A percentile compares a stretch with the other conserved stretches of the same genome.
phyloP scores from a whole-genome alignment of 2,888 invertebrate species.

The Antitype chi region DNA sequence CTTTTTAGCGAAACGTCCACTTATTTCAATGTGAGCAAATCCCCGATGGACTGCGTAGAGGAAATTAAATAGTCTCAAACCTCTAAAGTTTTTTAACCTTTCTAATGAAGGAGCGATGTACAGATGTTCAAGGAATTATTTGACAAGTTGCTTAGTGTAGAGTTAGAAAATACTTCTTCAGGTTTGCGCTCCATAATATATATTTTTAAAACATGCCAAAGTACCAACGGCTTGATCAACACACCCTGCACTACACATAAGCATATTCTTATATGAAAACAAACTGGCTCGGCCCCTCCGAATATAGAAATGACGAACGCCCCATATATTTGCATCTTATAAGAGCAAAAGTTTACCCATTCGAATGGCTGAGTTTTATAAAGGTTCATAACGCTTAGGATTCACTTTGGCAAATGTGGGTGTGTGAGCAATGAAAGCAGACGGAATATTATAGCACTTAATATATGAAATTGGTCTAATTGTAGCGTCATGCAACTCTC shows the following conservation, averaged over 20 bases:
- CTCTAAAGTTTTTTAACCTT: conserved; percentile 40
- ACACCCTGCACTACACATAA: conserved; percentile 22
- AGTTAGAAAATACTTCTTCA: not conserved
- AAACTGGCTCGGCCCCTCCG: conserved; percentile 39
- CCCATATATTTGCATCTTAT: conserved; percentile 68
- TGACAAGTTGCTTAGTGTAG: conserved; percentile 9
- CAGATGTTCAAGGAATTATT: conserved; percentile 25
- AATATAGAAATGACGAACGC: conserved; percentile 59
- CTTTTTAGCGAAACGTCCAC: conserved; percentile 59
- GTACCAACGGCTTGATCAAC: not conserved
- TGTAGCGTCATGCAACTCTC: not conserved
- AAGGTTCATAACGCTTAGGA: conserved; percentile 51
- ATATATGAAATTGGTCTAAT: conserved; percentile 34
- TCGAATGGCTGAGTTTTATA: conserved; percentile 61
- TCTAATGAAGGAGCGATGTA: conserved; percentile 23
- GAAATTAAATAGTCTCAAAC: conserved; percentile 61
- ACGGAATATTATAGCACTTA: conserved; percentile 3
- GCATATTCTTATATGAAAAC: conserved; percentile 22
- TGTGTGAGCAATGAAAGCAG: conserved; percentile 13
- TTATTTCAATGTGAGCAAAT: conserved; percentile 70
- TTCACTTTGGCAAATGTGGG: conserved; percentile 31
- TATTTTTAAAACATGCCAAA: conserved; percentile 12
- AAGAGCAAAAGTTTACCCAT: conserved; percentile 66
- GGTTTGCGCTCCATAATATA: not conserved
- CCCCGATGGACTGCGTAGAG: conserved; percentile 53